Evolutionary conservation across 2,797 vertebrate genomes (phyloP).

Genomic region (Gila robusta): DNA sequence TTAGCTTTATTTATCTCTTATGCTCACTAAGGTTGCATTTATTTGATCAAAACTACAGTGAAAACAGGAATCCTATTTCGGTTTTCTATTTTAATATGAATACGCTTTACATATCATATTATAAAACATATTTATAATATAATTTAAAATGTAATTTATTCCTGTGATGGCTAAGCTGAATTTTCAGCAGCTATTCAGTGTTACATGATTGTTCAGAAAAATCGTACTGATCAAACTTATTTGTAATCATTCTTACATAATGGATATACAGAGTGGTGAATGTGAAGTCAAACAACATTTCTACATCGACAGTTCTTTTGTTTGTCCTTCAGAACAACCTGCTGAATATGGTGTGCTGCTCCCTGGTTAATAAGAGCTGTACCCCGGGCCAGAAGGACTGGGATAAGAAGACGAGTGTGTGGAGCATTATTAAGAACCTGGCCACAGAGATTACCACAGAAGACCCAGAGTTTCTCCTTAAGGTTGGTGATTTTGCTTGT

Average conservation of each 20-base stretch:
- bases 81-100: not conserved
- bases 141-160: not conserved
- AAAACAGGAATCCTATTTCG: not conserved
- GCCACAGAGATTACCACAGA: slow-evolving; percentile 74
- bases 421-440: slow-evolving; percentile 72
- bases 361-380: slow-evolving; percentile 75
- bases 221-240: not conserved
- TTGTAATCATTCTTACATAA: not conserved
- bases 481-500: slow-evolving; percentile 74
- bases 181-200: not conserved
- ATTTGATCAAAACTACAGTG: not conserved
- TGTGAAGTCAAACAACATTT: not conserved
- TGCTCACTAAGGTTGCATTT: not conserved
- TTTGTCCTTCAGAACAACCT: slow-evolving; percentile 74
- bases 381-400: slow-evolving; percentile 68
- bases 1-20: not conserved
- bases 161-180: not conserved
- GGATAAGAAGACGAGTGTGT: slow-evolving; percentile 65
- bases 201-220: not conserved
- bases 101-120: not conserved
- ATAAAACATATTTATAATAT: not conserved
- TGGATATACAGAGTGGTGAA: not conserved
- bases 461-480: slow-evolving; percentile 89
- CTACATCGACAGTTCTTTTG: not conserved
- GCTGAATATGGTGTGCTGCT: slow-evolving; percentile 82